These are phyloP conservation scores for Pseudomyrmex pallidus DNA, from an alignment of 1,140 invertebrate genomes.

Conservation along the genomic window DNA sequence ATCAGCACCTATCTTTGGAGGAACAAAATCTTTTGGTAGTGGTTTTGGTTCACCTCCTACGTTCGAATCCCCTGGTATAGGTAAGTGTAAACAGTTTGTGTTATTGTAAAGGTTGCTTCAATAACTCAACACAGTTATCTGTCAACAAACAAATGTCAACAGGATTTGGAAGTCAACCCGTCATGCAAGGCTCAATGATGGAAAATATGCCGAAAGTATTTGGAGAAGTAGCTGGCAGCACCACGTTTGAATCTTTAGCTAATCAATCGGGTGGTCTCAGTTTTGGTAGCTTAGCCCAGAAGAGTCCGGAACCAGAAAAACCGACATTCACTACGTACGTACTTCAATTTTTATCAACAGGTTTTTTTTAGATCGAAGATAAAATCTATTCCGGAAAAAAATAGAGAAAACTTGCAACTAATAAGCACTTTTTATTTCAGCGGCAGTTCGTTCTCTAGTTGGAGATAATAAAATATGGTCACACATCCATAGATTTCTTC, in stretches of 20 bases:
- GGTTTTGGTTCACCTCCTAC: conserved; percentile 67
- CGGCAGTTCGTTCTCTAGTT: conserved; percentile 82
- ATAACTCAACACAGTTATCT: too few species aligned
- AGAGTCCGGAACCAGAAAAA: conserved; percentile 77
- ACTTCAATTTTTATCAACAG: neutral
- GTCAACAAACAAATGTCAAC: too few species aligned
- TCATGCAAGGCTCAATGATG: conserved; percentile 74
- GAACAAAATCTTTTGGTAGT: conserved; percentile 72
- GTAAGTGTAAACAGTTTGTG: neutral
- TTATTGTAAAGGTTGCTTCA: too few species aligned
- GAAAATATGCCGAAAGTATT: conserved; percentile 81
- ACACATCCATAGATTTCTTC: conserved; percentile 1
- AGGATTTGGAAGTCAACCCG: conserved; percentile 80
- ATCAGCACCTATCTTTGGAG: conserved; percentile 67
- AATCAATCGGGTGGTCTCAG: conserved; percentile 79
- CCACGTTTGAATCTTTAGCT: conserved; percentile 81
- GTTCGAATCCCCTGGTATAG: conserved; percentile 34
- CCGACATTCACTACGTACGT: conserved; percentile 79
- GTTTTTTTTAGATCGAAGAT: neutral
- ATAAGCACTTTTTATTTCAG: conserved; percentile 71
- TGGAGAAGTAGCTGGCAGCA: conserved; percentile 73
- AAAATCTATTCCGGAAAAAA: neutral
- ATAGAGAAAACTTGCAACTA: conserved; percentile 6
- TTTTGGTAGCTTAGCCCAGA: conserved; percentile 83
- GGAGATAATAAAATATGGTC: conserved; percentile 74